Conservation (phyloP, 2,888 invertebrate genomes). For the Callinectes sapidus region DNA sequence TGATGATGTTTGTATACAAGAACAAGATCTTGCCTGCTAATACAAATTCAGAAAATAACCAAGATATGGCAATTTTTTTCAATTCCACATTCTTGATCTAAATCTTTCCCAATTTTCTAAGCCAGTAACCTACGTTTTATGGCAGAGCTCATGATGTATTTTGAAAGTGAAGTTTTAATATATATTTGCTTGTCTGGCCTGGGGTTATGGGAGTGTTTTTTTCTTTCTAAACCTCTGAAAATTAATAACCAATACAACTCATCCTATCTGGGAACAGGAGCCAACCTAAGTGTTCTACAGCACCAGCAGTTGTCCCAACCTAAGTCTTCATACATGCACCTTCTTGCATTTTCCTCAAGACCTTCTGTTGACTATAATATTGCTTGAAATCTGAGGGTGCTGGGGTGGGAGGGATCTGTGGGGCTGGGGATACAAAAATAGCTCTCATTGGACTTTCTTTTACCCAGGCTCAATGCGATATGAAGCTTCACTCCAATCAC, state of each 20-base stretch:
- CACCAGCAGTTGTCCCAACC: constrained; percentile 35
- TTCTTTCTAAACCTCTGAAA: background rate
- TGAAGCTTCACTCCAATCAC: constrained; percentile 14
- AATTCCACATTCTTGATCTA: background rate
- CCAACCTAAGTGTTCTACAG: constrained; percentile 37
- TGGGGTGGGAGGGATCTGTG: constrained; percentile 44
- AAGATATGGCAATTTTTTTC: background rate
- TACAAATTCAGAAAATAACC: background rate
- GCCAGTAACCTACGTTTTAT: background rate
- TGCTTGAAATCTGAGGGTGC: constrained; percentile 44
- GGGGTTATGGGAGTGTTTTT: background rate
- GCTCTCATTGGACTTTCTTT: constrained; percentile 54
- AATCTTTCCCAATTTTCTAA: background rate
- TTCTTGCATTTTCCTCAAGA: constrained; percentile 17
- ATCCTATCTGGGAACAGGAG: constrained; percentile 31
- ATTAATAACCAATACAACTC: constrained; percentile 17
- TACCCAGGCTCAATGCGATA: constrained; percentile 51
- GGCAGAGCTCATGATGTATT: background rate
- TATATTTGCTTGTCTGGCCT: background rate
- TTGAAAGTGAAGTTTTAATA: background rate
- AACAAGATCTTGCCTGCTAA: constrained; percentile 25
- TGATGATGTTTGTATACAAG: background rate
- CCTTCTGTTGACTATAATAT: constrained; percentile 34
- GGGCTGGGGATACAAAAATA: constrained; percentile 54
- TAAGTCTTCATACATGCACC: constrained; percentile 33